These are phyloP conservation scores for Aphelinus atriplicis DNA, from an alignment of 1,140 invertebrate species.

Conservation along the genomic window DNA sequence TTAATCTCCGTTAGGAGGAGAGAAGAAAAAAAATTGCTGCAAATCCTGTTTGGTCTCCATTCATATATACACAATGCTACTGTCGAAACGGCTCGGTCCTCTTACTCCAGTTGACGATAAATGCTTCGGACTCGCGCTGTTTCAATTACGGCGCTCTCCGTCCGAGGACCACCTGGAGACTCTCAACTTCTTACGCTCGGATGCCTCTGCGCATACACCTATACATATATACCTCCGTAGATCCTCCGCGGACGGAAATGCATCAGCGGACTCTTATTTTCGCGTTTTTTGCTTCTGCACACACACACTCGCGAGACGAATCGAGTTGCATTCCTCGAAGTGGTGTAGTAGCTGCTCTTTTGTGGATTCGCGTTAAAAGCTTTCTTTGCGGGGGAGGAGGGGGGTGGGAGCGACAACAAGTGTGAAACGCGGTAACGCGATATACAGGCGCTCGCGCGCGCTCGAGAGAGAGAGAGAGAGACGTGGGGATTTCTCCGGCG, in stretches of 20 bases:
- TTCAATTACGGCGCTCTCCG: background rate
- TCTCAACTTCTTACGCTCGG: too few relatives aligned
- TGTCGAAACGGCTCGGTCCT: too few relatives aligned
- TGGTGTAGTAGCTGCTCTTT: slow-evolving; percentile 40
- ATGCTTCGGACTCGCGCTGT: background rate
- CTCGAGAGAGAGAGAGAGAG: background rate
- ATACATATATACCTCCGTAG: background rate
- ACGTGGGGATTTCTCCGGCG: slow-evolving; percentile 11
- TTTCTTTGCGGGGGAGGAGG: too few relatives aligned
- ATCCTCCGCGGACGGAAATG: background rate
- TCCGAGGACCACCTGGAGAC: too few relatives aligned
- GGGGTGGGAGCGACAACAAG: too few relatives aligned
- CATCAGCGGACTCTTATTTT: slow-evolving; percentile 23
- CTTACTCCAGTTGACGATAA: background rate
- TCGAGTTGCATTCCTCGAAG: slow-evolving; percentile 39
- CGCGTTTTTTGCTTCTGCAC: slow-evolving; percentile 12
- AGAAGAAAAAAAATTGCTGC: too few relatives aligned
- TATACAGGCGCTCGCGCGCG: background rate
- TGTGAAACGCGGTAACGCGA: too few relatives aligned
- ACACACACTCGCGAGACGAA: too few relatives aligned
- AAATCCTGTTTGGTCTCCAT: too few relatives aligned
- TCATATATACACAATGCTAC: too few relatives aligned
- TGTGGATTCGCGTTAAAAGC: slow-evolving; percentile 42
- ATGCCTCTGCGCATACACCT: too few relatives aligned
- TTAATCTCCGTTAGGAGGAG: too few relatives aligned